phyloP scores from a whole-genome alignment of 2,113 vertebrate genomes.

The Eolophus roseicapilla region DNA sequence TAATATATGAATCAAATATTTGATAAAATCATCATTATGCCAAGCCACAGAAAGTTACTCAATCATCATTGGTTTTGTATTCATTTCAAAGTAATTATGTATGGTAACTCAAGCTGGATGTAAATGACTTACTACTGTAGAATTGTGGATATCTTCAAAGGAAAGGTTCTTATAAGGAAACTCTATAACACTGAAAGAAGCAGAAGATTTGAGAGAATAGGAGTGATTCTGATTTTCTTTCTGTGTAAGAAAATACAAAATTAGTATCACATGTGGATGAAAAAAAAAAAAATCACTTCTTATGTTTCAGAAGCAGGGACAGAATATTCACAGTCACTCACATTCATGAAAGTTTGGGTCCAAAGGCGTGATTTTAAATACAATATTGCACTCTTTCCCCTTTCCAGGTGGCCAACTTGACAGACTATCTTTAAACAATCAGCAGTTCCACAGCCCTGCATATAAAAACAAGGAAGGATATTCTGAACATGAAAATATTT shows the following conservation, averaged over 20 bases:
- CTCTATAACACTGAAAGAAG: constrained; percentile 90
- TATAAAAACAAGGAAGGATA: not conserved
- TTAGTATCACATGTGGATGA: not conserved
- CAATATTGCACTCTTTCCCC: constrained; percentile 88
- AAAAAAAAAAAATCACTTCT: not conserved
- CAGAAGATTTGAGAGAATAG: constrained; percentile 85
- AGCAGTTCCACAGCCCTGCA: constrained; percentile 84
- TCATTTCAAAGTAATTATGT: not conserved
- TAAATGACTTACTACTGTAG: constrained; percentile 81
- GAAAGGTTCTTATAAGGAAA: constrained; percentile 93
- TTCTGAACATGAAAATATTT: not conserved
- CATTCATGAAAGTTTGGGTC: constrained; percentile 89
- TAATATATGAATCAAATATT: not conserved
- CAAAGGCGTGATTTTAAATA: constrained; percentile 88
- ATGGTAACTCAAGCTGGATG: not conserved
- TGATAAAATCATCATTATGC: not conserved
- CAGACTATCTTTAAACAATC: constrained; percentile 87
- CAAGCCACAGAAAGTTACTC: not conserved
- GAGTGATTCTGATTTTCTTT: constrained; percentile 92
- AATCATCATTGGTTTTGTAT: not conserved
- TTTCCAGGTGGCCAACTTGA: constrained; percentile 91
- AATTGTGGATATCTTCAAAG: constrained; percentile 85
- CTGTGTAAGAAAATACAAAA: constrained; percentile 65
- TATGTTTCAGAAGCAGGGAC: not conserved
- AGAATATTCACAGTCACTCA: constrained; percentile 57